Evolutionary conservation across 2,797 vertebrate species (phyloP), one percentile per base, ranked within the genome.

Genomic region (Pipistrellus nathusii): DNA sequence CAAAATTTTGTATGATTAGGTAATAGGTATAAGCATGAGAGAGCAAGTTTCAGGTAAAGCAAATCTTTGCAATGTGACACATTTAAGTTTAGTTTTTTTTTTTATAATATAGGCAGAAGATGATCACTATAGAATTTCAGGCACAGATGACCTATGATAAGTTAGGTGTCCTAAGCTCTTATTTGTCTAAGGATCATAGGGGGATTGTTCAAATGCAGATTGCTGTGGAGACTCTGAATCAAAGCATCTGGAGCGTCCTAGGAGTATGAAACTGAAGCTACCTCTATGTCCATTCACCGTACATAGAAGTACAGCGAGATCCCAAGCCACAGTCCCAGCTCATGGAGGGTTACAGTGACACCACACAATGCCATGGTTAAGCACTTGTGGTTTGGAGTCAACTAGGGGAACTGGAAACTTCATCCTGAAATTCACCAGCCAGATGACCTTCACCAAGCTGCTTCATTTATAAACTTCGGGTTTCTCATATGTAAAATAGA

Each of bases 241-340:
- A 11, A 62, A 71, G 51, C 53, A 3, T 69, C 20, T 32, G 21
- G 27, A 21, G 21, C 30, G 27, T 5, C 20, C 27, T 32, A 68
- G 0, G 32, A 32, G 1, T 21, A 2, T 25, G 27, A 13, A 27
- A 41, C 10, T 32, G 51, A 77, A 69, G 32, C 27, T 30, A 59
- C 32, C 9, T 11, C 10, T 84, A 25, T 30, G 21, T 41, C 25
- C 48, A 7, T 11, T 88, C 48, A 48, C 25, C 15, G 13, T 17
- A 25, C 32, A 1, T 0, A 1, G 15, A n/a, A 62, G n/a, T 10
- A 3, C 20, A 62, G 75, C 0, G 2, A 27, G 9, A 18, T 11
- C 9, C 17, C 23, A 15, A 2, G 12, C 32, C 57, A 66, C 3
- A 25, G 35, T 0, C 15, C 38, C 57, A 23, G 23, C 12, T 66